These are phyloP conservation scores for Torymus aiolomorphi DNA, from an alignment of 2,888 invertebrate genomes.

Conservation along the genomic window DNA sequence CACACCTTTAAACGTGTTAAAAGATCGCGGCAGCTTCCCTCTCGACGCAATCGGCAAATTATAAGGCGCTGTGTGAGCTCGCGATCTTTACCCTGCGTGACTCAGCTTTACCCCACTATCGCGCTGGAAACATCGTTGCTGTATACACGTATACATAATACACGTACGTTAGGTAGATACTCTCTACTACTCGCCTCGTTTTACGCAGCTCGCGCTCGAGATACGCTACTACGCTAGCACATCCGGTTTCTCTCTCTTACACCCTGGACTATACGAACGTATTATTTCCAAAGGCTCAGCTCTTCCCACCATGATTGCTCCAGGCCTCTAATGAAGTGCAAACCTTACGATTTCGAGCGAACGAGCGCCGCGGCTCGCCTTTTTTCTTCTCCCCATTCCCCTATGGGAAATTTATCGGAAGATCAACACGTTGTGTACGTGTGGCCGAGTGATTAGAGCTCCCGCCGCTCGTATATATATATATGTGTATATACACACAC, in stretches of 20 bases:
- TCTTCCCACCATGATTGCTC: conserved; percentile 19
- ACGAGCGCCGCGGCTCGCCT: background rate
- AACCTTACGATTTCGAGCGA: conserved; percentile 28
- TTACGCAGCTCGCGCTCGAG: background rate
- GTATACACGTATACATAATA: background rate
- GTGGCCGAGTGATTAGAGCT: conserved; percentile 40
- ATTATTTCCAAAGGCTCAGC: conserved; percentile 33
- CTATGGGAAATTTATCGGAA: conserved; percentile 22
- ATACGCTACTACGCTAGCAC: background rate
- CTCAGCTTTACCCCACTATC: conserved; percentile 39
- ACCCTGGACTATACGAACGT: background rate
- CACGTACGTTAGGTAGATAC: background rate
- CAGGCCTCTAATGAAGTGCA: conserved; percentile 47
- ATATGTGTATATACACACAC: too few relatives aligned
- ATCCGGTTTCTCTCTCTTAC: conserved; percentile 40
- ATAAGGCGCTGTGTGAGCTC: conserved; percentile 30
- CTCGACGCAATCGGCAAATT: conserved; percentile 29
- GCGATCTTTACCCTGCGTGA: background rate
- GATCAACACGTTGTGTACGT: conserved; percentile 25
- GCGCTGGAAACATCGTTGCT: conserved; percentile 7
- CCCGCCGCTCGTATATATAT: background rate
- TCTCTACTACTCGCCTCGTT: background rate
- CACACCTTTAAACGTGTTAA: background rate
- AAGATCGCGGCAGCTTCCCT: background rate
- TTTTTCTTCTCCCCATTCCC: background rate